Base-by-base conservation (phyloP, 2,113 vertebrate genomes). In the Poeciliopsis turrubarensis region DNA sequence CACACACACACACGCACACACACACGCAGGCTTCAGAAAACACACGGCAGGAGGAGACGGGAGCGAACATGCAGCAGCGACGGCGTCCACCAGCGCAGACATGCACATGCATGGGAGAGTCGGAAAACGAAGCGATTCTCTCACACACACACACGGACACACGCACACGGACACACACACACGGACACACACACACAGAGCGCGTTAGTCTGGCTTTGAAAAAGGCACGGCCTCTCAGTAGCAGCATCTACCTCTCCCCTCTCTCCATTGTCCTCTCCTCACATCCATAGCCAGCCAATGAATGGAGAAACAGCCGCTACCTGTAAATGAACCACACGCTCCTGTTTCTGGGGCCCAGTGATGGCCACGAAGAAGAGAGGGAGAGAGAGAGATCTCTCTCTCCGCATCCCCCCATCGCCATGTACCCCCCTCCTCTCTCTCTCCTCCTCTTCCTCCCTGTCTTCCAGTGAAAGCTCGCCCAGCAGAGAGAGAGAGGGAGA, bases 301-400 rank as follows among this genome's bases (percentile, higher is more conserved):
- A 93, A 94, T 90, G 92, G 92, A 91, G 86, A 94, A 93, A 92
- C 91, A 93, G 93, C 91, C 88, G 89, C 93, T 97, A 97, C 96
- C 96, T 97, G 96, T 97, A 97, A 94, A 97, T 96, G 94, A 96
- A 97, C 96, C 96, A 97, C 94, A 97, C 96, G 94, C 96, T 97
- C 94, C 96, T 95, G 94, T 96, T 95, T 95, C 95, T 94, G 92
- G 95, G 96, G 92, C 96, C 96, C 95, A 96, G 92, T 92, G 95
- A 96, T 87, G 96, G 96, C 96, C 96, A 96, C 94, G 92, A 93
- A 95, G 94, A 94, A 94, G 95, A 95, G 92, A 95, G 94, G 92
- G 93, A 93, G 92, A 95, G 91, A 91, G 91, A 88, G 90, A 90
- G 86, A 91, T 94, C 93, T 90, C 92, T 93, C 92, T 94, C 92